Conservation (phyloP, 2,888 invertebrate species). For the Troilus luridus region DNA sequence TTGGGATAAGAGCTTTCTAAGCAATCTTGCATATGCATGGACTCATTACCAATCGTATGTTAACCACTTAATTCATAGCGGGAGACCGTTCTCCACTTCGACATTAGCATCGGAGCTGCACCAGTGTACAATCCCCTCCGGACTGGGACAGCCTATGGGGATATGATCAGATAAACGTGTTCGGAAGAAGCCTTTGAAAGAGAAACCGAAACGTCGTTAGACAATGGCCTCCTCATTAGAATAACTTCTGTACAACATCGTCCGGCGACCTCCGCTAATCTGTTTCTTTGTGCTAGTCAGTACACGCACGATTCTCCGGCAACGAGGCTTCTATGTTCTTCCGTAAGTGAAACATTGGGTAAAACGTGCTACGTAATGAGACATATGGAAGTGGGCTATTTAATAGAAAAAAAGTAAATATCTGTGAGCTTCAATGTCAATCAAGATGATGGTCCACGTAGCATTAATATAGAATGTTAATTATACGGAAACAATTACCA, state of each 20-base stretch:
- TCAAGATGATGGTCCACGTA: no score
- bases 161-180: conserved; percentile 38
- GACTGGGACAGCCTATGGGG: not conserved
- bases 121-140: not conserved
- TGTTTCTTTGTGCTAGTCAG: conserved; percentile 13
- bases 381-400: not conserved
- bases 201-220: conserved; percentile 50
- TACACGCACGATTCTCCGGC: conserved; percentile 2
- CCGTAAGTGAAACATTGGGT: not conserved
- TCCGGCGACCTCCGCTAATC: conserved; percentile 31
- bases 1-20: not conserved
- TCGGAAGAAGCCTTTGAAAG: conserved; percentile 41
- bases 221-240: conserved; percentile 54
- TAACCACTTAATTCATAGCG: not conserved
- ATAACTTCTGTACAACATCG: conserved; percentile 49
- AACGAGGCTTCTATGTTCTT: not conserved
- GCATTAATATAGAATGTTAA: no score
- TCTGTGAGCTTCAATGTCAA: no score
- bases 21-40: not conserved
- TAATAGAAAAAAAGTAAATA: no score
- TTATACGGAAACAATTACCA: no score
- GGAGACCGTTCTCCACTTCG: not conserved
- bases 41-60: not conserved
- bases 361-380: not conserved
- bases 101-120: not conserved